Base-by-base conservation (phyloP, 2,888 invertebrate genomes). In the Sesia bembeciformis region DNA sequence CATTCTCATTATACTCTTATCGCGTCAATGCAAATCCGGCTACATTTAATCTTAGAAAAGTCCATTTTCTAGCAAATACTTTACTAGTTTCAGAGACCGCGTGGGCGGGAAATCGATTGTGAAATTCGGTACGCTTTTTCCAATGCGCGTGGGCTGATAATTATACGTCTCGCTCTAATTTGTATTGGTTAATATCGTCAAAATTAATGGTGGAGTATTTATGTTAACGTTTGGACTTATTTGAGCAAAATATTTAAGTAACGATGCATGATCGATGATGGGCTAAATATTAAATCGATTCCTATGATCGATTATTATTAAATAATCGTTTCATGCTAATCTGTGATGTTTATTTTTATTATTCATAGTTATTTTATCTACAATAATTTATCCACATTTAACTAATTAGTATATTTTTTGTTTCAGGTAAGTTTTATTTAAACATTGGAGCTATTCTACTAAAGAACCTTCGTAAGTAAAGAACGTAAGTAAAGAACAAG, bases 121-220 rank as follows among this genome's bases (percentile, higher is more conserved):
- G 86, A 81, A 85, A 87, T 77, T 78, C 62, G 67, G 68, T 69
- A 67, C 68, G 80, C 77, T 83, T 85, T 84, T 83, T 76, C 74
- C 72, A 62, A 63, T 63, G 65, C 62, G 78, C 81, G 86, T 85
- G 72, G 87, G 87, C 69, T 53, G 78, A 61, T 86, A 86, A 88
- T 88, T 87, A 84, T 78, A 83, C 72, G 70, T 74, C 71, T 60
- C 66, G 65, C 65, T 68, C 71, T 81, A 81, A 81, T 83, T 82
- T 81, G 76, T 76, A 73, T 76, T 67, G 70, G 72, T 74, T 76
- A 74, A 76, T 78, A 72, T 57, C 60, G 65, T 74, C 71, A 62
- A 70, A 72, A 70, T 70, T 68, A 72, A 72, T 70, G 61, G 64
- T 57, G 63, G 58, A 60, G 64, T 73, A 62, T 71, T 72, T 70